These are phyloP conservation scores for Chrysogorgia sp. DNA, from an alignment of 92 coral and sea anemone species.

Conservation along the genomic window DNA sequence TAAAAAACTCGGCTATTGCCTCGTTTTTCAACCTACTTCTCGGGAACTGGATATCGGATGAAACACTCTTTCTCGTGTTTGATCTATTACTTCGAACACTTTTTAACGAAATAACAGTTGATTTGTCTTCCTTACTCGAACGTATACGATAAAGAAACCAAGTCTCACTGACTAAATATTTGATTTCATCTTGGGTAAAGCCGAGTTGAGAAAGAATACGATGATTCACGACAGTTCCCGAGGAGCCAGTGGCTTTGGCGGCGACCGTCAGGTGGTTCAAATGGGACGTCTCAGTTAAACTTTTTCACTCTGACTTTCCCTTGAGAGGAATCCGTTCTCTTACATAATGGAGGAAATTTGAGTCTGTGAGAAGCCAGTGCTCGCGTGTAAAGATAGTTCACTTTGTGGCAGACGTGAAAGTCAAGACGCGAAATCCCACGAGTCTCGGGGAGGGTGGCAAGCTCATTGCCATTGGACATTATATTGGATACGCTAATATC, in stretches of 20 bases:
- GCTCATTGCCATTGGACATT: constrained; percentile 12
- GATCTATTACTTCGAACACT: too few species aligned
- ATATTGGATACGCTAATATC: neutral
- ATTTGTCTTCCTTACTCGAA: too few species aligned
- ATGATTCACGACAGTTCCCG: neutral
- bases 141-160: too few species aligned
- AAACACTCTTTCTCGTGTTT: too few species aligned
- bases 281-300: neutral
- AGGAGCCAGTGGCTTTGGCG: constrained; percentile 37
- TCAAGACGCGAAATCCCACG: neutral
- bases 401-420: too few species aligned
- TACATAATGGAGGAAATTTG: neutral
- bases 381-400: too few species aligned
- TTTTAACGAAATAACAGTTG: too few species aligned
- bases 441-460: constrained; percentile 28
- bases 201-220: neutral
- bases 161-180: too few species aligned
- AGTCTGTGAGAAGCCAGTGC: constrained; percentile 20
- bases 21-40: too few species aligned
- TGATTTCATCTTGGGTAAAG: too few species aligned
- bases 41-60: too few species aligned
- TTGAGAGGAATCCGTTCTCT: constrained; percentile 22
- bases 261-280: neutral
- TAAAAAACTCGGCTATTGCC: too few species aligned
- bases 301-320: constrained; percentile 27